phyloP scores from a whole-genome alignment of 2,113 vertebrate species.

The Aegotheles bennettii region DNA sequence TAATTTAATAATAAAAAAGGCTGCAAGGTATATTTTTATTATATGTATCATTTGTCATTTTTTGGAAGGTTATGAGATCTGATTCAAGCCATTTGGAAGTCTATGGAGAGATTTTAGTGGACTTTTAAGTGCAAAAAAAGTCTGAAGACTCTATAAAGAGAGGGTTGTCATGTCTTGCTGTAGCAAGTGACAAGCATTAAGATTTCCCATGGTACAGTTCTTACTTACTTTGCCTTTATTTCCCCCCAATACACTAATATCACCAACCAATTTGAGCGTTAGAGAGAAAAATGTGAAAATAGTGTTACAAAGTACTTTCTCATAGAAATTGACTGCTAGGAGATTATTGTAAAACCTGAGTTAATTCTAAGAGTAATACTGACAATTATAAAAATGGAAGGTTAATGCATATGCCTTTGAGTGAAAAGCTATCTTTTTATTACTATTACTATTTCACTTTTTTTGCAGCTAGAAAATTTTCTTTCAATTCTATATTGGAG shows the following conservation, averaged over 20 bases:
- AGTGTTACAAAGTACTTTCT: background rate
- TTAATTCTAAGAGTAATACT: background rate
- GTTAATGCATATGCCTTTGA: background rate
- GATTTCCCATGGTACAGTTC: background rate
- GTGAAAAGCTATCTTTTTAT: background rate
- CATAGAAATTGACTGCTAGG: background rate
- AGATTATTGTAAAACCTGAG: background rate
- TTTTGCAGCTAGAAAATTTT: background rate
- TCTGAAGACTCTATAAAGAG: background rate
- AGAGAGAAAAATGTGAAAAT: background rate
- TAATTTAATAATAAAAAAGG: background rate
- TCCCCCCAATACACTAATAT: background rate
- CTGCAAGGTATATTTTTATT: background rate
- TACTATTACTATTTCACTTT: background rate
- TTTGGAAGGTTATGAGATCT: background rate
- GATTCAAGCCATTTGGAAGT: background rate
- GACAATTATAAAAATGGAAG: background rate
- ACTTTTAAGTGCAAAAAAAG: background rate
- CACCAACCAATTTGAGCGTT: background rate
- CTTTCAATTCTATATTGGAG: background rate
- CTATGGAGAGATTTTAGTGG: background rate
- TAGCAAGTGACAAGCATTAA: background rate
- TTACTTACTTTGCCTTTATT: background rate
- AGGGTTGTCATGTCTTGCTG: background rate
- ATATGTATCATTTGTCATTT: background rate